phyloP scores from a whole-genome alignment of 2,113 vertebrate genomes.

The Hippocampus comes region DNA sequence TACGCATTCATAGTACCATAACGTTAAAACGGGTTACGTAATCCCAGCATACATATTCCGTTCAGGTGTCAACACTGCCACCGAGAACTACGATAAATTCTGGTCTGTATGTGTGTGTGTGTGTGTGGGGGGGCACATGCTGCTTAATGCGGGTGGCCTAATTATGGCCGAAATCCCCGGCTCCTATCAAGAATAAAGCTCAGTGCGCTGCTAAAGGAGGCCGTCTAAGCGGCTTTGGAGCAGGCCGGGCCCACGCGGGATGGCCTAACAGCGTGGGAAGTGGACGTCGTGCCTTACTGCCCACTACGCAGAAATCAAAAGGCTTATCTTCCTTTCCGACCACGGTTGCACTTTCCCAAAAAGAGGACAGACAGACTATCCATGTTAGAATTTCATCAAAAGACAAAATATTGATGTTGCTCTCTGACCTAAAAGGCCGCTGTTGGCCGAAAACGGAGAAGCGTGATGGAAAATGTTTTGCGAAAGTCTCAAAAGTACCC shows the following conservation, averaged over 20 bases:
- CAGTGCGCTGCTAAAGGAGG: slow-evolving; percentile 57
- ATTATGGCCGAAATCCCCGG: slow-evolving; percentile 66
- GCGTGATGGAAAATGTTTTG: background rate
- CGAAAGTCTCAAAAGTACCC: background rate
- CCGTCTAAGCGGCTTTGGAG: slow-evolving; percentile 51
- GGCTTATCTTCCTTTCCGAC: background rate
- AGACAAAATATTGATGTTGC: no score
- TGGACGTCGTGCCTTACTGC: background rate
- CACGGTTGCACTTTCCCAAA: no score
- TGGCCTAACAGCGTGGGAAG: background rate
- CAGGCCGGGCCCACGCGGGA: slow-evolving; percentile 15
- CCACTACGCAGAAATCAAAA: background rate
- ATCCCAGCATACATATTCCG: background rate
- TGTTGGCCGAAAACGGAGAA: no score
- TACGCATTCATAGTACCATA: background rate
- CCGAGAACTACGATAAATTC: background rate
- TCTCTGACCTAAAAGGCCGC: no score
- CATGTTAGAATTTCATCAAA: no score
- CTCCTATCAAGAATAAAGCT: slow-evolving; percentile 50
- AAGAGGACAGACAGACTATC: no score
- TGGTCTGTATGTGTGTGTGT: no score
- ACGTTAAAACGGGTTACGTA: background rate
- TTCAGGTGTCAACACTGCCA: background rate
- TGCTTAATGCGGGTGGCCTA: slow-evolving; percentile 72
- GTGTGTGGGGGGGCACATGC: slow-evolving; percentile 40